Evolutionary conservation across 2,888 invertebrate species (phyloP), one percentile per base, ranked within the genome.

Genomic region (Iselma pallidipennis): DNA sequence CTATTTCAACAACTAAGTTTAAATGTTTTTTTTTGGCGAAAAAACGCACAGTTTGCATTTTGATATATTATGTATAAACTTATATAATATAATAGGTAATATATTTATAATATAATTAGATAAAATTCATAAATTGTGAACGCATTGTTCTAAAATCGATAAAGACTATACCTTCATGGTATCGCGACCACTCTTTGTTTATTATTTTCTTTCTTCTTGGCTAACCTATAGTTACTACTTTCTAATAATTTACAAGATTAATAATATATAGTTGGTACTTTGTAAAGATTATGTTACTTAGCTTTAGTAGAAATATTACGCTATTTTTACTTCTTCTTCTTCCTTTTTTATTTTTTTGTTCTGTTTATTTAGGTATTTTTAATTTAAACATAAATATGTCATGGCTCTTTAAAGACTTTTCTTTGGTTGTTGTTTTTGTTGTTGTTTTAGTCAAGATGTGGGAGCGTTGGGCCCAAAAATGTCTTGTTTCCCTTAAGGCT

Each of bases 181-280:
- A 72, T 69, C 62, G 61, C 65, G 68, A 72, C 72, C 72, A 73
- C 68, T 71, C 71, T 71, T 67, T 66, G 55, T 57, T 58, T 54
- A 16, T 16, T 16, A 26, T 37, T 52, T 55, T 59, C 48, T 68
- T 65, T 68, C 61, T 55, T 57, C 54, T 66, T 67, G 65, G 63
- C 72, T 76, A 74, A 61, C 72, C 75, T 74, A 75, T 65, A 57
- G 54, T 61, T 68, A 68, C 75, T 76, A 77, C 72, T 67, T 37
- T 65, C 76, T 79, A 79, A 72, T 74, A 79, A 78, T 78, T 78
- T 80, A 81, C 81, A 82, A 37, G 80, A 77, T 82, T 82, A 82
- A 80, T 83, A 83, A 78, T 82, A 82, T 74, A 74, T 77, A 79
- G 74, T 88, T 89, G 89, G 89, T 89, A 89, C 89, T 84, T 89